Percentiles rank a stretch among this genome's conserved stretches.
These are phyloP conservation scores for Anoplophora glabripennis DNA, from an alignment of 1,140 invertebrate species.

Conservation along the genomic window DNA sequence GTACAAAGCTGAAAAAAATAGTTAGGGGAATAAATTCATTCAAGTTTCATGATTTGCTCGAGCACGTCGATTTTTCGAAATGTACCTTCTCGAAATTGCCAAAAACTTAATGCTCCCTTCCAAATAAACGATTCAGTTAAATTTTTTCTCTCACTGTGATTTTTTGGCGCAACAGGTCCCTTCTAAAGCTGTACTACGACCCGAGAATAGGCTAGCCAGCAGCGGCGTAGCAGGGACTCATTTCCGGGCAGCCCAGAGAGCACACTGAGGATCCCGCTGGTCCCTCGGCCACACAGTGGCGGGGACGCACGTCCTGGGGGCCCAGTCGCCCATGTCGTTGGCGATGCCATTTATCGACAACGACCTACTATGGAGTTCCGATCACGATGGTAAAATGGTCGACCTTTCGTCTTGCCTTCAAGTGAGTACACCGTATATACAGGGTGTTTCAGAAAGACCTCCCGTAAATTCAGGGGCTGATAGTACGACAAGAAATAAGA, in stretches of 20 bases:
- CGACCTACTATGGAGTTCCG: conserved; percentile 86
- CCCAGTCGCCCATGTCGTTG: conserved; percentile 58
- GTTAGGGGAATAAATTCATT: too few relatives aligned
- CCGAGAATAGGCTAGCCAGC: conserved; percentile 4
- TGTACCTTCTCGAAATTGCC: too few relatives aligned
- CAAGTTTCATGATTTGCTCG: too few relatives aligned
- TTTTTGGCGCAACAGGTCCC: conserved; percentile 26
- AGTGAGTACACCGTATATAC: too few relatives aligned
- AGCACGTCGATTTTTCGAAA: too few relatives aligned
- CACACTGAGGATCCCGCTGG: conserved; percentile 5
- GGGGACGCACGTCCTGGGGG: conserved; percentile 51
- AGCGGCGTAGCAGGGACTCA: not conserved
- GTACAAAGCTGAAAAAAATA: too few relatives aligned
- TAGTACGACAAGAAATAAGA: too few relatives aligned
- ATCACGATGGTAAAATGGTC: conserved; percentile 88
- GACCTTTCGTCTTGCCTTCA: conserved; percentile 83
- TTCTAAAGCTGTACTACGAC: conserved; percentile 20
- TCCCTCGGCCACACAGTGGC: conserved; percentile 30
- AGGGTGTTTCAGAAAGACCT: too few relatives aligned
- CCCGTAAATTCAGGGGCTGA: too few relatives aligned
- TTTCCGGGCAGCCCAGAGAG: conserved; percentile 10
- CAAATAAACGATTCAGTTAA: too few relatives aligned
- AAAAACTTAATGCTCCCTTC: too few relatives aligned
- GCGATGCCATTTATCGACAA: conserved; percentile 94
- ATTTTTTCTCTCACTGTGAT: not conserved